phyloP scores from a whole-genome alignment of 1,140 invertebrate species.

The Drosophila nikananu region DNA sequence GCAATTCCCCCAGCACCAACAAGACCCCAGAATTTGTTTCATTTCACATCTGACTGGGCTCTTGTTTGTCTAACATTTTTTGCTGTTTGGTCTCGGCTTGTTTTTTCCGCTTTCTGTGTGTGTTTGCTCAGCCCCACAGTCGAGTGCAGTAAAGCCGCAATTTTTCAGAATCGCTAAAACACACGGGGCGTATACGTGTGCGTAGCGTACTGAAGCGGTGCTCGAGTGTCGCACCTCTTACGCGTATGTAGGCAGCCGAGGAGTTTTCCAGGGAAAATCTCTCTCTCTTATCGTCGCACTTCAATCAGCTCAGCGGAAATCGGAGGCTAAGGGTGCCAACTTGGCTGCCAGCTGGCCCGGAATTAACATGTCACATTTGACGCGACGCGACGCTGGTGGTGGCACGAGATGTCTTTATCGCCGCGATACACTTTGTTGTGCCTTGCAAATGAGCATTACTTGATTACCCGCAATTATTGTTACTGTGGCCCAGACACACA shows the following conservation, averaged over 20 bases:
- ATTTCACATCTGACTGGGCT: constrained; percentile 55
- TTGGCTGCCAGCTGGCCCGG: constrained; percentile 69
- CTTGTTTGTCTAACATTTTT: constrained; percentile 49
- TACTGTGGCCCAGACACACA: constrained; percentile 52
- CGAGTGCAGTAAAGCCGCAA: constrained; percentile 58
- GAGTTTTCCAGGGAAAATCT: constrained; percentile 62
- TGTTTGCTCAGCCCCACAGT: constrained; percentile 38
- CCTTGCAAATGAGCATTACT: constrained; percentile 79
- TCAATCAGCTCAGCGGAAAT: constrained; percentile 61
- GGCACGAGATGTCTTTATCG: constrained; percentile 62
- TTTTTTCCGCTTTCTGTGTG: constrained; percentile 31
- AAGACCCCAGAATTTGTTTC: constrained; percentile 40
- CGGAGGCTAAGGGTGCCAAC: constrained; percentile 7
- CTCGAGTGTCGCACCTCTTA: constrained; percentile 73
- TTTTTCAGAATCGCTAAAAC: constrained; percentile 39
- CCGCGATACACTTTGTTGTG: constrained; percentile 55
- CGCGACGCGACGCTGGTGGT: constrained; percentile 7
- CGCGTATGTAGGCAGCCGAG: constrained; percentile 61
- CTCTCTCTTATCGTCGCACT: constrained; percentile 72
- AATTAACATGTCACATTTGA: constrained; percentile 83
- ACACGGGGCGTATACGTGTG: constrained; percentile 24
- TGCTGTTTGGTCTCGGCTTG: constrained; percentile 16
- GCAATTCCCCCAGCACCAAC: constrained; percentile 6
- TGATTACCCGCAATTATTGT: constrained; percentile 78
- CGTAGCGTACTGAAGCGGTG: constrained; percentile 28